Conservation (phyloP, 2,797 vertebrate genomes). For the Molossus molossus region DNA sequence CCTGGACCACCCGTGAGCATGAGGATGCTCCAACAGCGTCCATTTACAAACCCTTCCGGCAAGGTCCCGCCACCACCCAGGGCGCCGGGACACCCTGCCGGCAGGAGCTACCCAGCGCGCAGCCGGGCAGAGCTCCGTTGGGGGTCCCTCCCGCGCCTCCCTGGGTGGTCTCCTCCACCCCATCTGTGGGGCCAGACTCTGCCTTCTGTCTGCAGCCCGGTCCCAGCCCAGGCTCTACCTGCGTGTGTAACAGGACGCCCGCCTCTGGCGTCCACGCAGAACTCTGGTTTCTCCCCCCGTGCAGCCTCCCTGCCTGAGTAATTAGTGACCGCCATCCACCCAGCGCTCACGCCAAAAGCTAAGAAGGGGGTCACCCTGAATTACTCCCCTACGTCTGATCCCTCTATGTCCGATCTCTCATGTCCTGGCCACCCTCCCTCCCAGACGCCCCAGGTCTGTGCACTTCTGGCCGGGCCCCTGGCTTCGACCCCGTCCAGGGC, state of each 20-base stretch:
- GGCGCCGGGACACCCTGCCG: background rate
- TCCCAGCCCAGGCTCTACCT: background rate
- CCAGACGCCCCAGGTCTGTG: background rate
- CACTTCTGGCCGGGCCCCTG: background rate
- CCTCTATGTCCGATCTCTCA: background rate
- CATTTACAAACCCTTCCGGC: background rate
- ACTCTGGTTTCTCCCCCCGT: background rate
- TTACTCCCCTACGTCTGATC: background rate
- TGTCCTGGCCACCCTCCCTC: background rate
- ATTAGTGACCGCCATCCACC: background rate
- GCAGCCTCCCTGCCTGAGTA: rapidly evolving
- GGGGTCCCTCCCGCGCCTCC: rapidly evolving
- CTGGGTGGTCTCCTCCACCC: background rate
- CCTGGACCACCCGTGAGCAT: background rate
- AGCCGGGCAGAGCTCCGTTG: background rate
- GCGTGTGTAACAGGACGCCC: background rate
- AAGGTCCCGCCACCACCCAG: background rate
- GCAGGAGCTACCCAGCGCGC: no score
- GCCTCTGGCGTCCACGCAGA: background rate
- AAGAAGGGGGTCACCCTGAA: background rate
- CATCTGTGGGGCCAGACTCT: rapidly evolving
- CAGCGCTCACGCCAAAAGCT: background rate
- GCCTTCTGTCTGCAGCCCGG: background rate
- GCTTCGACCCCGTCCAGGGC: background rate
- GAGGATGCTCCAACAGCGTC: background rate